Evolutionary conservation across 1,140 invertebrate species (phyloP), one percentile per base, ranked within the genome.

Genomic region (Diplogasteroides magnus): DNA sequence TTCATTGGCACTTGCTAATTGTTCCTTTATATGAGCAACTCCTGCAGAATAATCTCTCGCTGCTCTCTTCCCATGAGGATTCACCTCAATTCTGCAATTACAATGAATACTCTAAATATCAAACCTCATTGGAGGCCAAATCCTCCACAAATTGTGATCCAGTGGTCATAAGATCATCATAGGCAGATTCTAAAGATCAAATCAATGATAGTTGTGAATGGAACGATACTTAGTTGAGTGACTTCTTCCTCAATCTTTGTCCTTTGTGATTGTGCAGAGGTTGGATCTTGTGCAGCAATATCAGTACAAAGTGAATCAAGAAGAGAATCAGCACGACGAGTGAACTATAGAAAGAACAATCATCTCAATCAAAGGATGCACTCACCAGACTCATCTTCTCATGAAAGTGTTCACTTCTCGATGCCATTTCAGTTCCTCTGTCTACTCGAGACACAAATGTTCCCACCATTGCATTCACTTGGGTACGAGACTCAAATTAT

Each of bases 271-370:
- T 75, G 55, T n/a, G 72, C 48, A 15, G 31, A 73, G 25, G 74
- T 71, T 2, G 84, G 78, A 72, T 80, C 76, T 11, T 78, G 76
- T 55, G 76, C 76, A 28, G 76, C 76, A 11, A 77, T 71, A 32
- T 84, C 83, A 56, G 77, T 78, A 67, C 78, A 83, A 25, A 73
- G 71, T n/a, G 61, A 55, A 71, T 75, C 61, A 29, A 73, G 32
- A 1, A 73, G 66, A 2, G 55, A 28, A 23, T 73, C 71, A 13
- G 71, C 64, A 48, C 64, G 37, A n/a, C 66, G 23, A 23, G 67
- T 31, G 19, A 73, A 62, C 71, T 25, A 93, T 97, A 69, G 94
- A 94, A 84, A 26, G 11, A 14, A 61, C 19, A 11, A n/a, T 31
- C 26, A 15, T 14, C 2, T 27, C 58, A 23, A n/a, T 26, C n/a